These are phyloP conservation scores for Illadopsis cleaveri DNA, from an alignment of 2,113 vertebrate genomes.

Conservation along the genomic window DNA sequence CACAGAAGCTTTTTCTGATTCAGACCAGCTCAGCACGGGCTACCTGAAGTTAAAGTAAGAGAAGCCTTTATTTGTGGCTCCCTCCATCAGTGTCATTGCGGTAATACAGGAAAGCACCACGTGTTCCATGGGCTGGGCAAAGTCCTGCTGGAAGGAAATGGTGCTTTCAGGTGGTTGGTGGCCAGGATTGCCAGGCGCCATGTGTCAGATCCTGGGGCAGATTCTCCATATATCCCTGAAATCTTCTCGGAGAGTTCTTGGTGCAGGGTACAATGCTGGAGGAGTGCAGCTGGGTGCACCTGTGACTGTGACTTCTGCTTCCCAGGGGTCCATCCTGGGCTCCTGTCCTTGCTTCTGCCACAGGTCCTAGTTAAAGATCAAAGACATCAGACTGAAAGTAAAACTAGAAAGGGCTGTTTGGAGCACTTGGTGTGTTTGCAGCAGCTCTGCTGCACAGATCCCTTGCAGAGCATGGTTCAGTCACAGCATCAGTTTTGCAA, in stretches of 20 bases:
- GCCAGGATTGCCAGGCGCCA: neutral
- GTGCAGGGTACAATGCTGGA: neutral
- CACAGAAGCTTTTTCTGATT: neutral
- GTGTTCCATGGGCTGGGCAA: neutral
- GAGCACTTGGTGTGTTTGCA: neutral
- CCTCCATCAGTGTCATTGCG: neutral
- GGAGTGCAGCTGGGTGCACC: rapidly evolving
- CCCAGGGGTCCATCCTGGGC: neutral
- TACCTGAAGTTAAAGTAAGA: neutral
- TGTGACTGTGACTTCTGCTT: neutral
- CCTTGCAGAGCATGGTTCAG: neutral
- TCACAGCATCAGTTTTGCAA: constrained; percentile 6
- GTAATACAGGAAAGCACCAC: neutral
- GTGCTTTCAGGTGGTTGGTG: neutral
- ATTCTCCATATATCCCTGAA: neutral
- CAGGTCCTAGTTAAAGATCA: neutral
- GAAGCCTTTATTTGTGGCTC: neutral
- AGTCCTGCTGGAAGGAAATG: constrained; percentile 22
- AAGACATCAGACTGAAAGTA: neutral
- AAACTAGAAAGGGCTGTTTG: neutral
- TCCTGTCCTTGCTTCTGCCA: neutral
- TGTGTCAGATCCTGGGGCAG: neutral
- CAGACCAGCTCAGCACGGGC: neutral
- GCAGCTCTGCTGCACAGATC: neutral
- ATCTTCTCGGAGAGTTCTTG: neutral